phyloP scores from a whole-genome alignment of 2,797 vertebrate genomes.

The Thripadectes ignobilis region DNA sequence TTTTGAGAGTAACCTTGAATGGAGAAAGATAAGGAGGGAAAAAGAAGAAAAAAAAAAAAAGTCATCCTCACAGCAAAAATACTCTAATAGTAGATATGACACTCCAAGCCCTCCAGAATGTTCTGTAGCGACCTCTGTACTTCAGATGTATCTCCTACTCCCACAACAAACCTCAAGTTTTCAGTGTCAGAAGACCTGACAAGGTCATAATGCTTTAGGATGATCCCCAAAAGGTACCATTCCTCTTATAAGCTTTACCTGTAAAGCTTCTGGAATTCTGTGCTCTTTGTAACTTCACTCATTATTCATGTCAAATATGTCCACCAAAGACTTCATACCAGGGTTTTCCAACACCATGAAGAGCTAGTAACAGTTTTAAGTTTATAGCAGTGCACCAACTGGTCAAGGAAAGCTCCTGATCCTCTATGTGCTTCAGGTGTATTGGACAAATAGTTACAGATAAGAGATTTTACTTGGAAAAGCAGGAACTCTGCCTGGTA shows the following conservation, averaged over 20 bases:
- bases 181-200: neutral
- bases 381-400: neutral
- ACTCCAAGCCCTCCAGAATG: neutral
- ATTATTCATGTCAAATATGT: neutral
- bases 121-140: neutral
- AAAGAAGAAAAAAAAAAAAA: neutral
- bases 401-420: neutral
- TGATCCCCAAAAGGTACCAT: neutral
- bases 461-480: neutral
- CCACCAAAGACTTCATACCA: neutral
- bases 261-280: neutral
- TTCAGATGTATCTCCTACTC: neutral
- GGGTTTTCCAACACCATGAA: neutral
- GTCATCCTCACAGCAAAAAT: neutral
- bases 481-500: neutral
- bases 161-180: neutral
- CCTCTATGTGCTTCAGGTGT: neutral
- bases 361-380: neutral
- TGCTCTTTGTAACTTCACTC: neutral
- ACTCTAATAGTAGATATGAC: neutral
- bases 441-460: neutral
- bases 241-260: neutral
- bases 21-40: neutral
- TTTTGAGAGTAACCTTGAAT: neutral
- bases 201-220: neutral